Evolutionary conservation across 2,888 invertebrate genomes (phyloP).

Genomic region (Drosophila kuntzei): DNA sequence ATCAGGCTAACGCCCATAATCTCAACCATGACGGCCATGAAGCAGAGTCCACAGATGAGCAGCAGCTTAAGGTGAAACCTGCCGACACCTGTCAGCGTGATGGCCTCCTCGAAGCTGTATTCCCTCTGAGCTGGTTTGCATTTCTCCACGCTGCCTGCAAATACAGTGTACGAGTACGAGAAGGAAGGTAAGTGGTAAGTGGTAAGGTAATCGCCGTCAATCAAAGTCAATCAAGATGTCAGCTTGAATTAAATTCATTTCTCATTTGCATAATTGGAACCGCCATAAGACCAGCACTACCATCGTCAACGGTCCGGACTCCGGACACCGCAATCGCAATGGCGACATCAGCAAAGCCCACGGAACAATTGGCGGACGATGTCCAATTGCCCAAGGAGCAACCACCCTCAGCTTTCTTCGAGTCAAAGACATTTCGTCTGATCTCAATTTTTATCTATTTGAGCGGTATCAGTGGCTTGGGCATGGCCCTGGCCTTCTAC

Average conservation of each 20-base stretch:
- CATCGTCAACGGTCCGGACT: neutral
- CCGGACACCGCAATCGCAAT: conserved; percentile 1
- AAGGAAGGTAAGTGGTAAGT: neutral
- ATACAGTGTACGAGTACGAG: neutral
- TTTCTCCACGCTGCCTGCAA: conserved; percentile 33
- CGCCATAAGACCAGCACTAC: conserved; percentile 28
- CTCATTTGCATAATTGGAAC: conserved; percentile 60
- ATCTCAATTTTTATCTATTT: conserved; percentile 82
- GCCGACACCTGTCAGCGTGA: conserved; percentile 87
- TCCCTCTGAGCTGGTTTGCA: conserved; percentile 27
- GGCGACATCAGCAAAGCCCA: conserved; percentile 18
- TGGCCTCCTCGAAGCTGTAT: conserved; percentile 83
- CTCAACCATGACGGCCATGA: conserved; percentile 90
- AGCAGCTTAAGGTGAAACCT: conserved; percentile 88
- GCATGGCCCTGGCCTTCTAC: conserved; percentile 81
- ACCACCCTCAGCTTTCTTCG: conserved; percentile 66
- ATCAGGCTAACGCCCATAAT: conserved; percentile 89
- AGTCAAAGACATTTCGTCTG: conserved; percentile 79
- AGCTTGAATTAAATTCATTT: conserved; percentile 31
- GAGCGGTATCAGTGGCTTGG: conserved; percentile 83
- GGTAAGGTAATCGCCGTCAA: conserved; percentile 14
- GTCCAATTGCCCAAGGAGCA: conserved; percentile 67
- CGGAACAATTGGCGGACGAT: conserved; percentile 36
- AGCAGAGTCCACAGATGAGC: conserved; percentile 88
- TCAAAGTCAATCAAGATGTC: conserved; percentile 55